Percentiles rank a stretch among this genome's conserved stretches.
Conservation (phyloP, 2,797 vertebrate species). For the Hybognathus amarus region DNA sequence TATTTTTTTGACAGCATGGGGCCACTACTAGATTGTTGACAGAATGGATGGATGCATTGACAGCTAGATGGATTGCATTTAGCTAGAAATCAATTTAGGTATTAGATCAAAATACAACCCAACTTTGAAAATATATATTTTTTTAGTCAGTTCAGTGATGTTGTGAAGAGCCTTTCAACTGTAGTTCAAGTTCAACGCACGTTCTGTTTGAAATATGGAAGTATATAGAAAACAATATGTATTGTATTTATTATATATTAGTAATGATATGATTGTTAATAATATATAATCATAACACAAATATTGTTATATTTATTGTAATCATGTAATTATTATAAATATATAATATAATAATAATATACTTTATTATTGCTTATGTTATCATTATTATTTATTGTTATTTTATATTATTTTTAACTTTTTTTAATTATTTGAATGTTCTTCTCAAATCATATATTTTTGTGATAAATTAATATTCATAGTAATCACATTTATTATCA, state of each 20-base stretch:
- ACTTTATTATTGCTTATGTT: not conserved
- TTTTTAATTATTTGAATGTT: not conserved
- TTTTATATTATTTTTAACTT: not conserved
- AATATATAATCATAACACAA: too few species aligned
- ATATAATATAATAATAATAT: not conserved
- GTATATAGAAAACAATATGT: not conserved
- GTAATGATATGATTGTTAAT: too few species aligned
- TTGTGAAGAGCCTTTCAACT: slow-evolving; percentile 7
- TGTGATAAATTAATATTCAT: too few species aligned
- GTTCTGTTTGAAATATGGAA: not conserved
- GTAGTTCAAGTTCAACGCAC: not conserved
- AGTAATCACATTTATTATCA: not conserved
- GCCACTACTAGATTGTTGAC: slow-evolving; percentile 71
- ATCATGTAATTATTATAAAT: too few species aligned
- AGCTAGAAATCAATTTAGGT: slow-evolving; percentile 74
- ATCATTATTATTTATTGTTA: not conserved
- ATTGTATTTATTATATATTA: not conserved
- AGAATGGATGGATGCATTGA: slow-evolving; percentile 81
- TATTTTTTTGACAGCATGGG: slow-evolving; percentile 61
- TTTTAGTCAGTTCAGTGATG: slow-evolving; percentile 51
- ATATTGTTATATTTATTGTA: too few species aligned
- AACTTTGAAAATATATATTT: slow-evolving; percentile 69
- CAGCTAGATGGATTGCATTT: slow-evolving; percentile 84
- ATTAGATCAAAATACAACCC: slow-evolving; percentile 79
- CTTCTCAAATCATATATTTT: not conserved